Conservation (phyloP, 2,113 vertebrate species). For the Marcusenius ussheri region DNA sequence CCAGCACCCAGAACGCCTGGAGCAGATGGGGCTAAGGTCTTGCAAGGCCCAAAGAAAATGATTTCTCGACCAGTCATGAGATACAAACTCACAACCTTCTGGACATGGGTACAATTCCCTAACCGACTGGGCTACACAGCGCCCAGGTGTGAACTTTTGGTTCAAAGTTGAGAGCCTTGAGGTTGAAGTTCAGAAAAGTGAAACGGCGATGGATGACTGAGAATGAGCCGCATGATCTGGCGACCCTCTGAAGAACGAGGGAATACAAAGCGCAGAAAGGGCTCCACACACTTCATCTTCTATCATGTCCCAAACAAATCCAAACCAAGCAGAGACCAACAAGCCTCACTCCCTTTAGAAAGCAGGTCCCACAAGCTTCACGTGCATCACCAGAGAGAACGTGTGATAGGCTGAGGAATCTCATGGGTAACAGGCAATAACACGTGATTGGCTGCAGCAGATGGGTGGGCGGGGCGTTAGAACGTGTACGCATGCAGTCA, state of each 20-base stretch:
- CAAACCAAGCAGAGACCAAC: neutral
- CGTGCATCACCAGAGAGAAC: neutral
- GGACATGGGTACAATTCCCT: neutral
- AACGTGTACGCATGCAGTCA: slow-evolving; percentile 1
- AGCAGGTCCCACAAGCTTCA: neutral
- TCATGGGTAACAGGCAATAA: neutral
- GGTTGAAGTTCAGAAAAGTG: neutral
- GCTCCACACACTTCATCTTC: neutral
- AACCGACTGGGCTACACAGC: neutral
- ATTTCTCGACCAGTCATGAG: neutral
- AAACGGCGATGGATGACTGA: neutral
- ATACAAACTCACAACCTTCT: neutral
- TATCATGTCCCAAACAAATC: neutral
- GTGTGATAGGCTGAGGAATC: neutral
- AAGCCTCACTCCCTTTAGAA: neutral
- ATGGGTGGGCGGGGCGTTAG: neutral
- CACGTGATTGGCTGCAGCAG: neutral
- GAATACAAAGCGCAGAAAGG: neutral
- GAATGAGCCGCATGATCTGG: neutral
- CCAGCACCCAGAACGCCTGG: neutral
- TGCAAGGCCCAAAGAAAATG: neutral
- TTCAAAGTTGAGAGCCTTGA: neutral
- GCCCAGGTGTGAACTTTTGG: neutral
- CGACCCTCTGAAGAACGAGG: neutral
- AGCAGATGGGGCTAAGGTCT: neutral